Evolutionary conservation across 1,140 invertebrate species (phyloP), one percentile per base, ranked within the genome.

Genomic region (Zaprionus gabonicus): DNA sequence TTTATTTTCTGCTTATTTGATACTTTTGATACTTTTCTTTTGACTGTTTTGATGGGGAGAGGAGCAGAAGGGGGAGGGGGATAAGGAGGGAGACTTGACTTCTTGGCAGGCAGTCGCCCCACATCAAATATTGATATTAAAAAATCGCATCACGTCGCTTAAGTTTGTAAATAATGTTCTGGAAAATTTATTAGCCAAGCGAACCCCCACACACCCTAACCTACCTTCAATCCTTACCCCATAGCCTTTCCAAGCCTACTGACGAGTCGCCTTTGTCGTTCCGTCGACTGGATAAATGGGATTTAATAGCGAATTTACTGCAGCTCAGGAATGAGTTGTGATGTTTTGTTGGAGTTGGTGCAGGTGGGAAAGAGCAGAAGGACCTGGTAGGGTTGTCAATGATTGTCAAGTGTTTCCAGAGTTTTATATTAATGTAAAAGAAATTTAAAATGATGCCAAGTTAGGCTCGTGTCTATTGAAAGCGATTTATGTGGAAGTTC

Each of bases 111-210:
- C 69, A 15, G 27, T 20, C 38, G 9, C 34, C 59, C 56, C 73
- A 66, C 25, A 55, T 71, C 78, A 87, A 87, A 87, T 87, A 87
- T 88, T 88, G 85, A 88, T 88, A 88, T 84, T 90, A 88, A 90
- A 85, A 90, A 88, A 88, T 90, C 84, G 71, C 81, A 84, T 84
- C 84, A 88, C 84, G 85, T 90, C 84, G 68, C 78, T 80, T 74
- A 70, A 71, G 76, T 84, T 87, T 88, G 84, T 88, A 88, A 88
- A 88, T 88, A 88, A 88, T 88, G 84, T 88, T 83, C 74, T 86
- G 81, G 81, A 88, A 84, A 88, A 88, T 88, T 77, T 88, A 90
- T 90, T 90, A 81, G 75, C 76, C 74, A 65, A 68, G 46, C 1
- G 25, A 10, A 20, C 46, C n/a, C 41, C 17, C 17, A 23, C 23